phyloP scores from a whole-genome alignment of 2,797 vertebrate species.

The Ciconia nigra region DNA sequence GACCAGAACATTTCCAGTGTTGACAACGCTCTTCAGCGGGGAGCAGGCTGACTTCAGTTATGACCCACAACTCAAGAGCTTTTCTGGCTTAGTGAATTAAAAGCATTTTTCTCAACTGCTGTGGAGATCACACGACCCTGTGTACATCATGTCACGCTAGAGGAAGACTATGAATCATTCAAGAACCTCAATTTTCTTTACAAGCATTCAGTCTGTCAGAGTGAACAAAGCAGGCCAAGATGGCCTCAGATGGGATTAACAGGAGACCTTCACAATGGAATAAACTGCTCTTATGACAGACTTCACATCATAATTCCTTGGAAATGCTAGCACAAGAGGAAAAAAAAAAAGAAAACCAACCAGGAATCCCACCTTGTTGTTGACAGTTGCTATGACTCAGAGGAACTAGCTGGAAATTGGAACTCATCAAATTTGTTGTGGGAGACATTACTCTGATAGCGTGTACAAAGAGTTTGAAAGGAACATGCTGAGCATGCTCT shows the following conservation, averaged over 20 bases:
- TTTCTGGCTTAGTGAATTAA: background rate
- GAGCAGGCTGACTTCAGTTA: background rate
- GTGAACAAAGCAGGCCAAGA: background rate
- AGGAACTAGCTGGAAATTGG: background rate
- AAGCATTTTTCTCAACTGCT: background rate
- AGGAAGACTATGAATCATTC: background rate
- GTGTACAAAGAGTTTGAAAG: background rate
- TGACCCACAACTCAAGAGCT: background rate
- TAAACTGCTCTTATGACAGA: background rate
- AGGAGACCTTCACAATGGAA: background rate
- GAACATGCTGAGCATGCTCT: background rate
- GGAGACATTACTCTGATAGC: background rate
- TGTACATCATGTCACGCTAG: background rate
- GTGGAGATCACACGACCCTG: background rate
- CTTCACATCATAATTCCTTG: background rate
- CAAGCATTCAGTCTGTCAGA: background rate
- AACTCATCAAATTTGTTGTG: background rate
- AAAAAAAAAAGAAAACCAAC: background rate
- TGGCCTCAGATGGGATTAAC: background rate
- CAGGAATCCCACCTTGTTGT: background rate
- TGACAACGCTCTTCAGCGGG: background rate
- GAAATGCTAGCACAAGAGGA: background rate
- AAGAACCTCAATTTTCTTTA: background rate
- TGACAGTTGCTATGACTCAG: background rate
- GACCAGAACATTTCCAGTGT: background rate